A percentile compares a stretch with the other conserved stretches of the same genome.
Conservation (phyloP, 2,888 invertebrate genomes). For the Creontiades dilutus region DNA sequence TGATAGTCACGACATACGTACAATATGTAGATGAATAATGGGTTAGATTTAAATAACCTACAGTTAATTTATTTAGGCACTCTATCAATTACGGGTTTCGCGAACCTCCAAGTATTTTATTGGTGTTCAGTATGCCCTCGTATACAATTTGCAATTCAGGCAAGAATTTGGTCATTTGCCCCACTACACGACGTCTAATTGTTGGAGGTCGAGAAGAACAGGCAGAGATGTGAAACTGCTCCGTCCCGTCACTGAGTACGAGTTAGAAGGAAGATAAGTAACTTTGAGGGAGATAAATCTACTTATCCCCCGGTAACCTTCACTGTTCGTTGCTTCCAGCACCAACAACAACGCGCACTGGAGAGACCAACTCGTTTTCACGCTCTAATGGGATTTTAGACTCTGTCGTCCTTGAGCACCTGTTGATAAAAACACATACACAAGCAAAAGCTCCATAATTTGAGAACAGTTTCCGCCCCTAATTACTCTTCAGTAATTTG, state of each 20-base stretch:
- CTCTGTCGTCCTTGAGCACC: slow-evolving; percentile 11
- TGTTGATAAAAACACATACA: slow-evolving; percentile 9
- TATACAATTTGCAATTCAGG: no score
- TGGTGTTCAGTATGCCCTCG: no score
- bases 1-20: no score
- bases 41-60: no score
- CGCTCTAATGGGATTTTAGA: slow-evolving; percentile 39
- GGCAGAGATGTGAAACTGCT: neutral
- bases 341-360: slow-evolving; percentile 7
- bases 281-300: slow-evolving; percentile 39
- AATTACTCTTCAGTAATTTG: neutral
- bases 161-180: no score
- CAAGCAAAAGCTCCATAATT: neutral
- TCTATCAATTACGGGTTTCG: no score
- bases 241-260: neutral
- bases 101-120: no score
- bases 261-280: slow-evolving; percentile 36
- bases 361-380: slow-evolving; percentile 6
- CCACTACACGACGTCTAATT: neutral
- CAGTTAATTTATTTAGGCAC: no score
- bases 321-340: slow-evolving; percentile 15
- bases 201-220: neutral
- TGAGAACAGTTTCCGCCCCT: neutral
- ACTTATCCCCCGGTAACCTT: slow-evolving; percentile 28
- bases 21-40: no score